Conservation (phyloP, 1,140 invertebrate species). For the Sminthurinus signatus region DNA sequence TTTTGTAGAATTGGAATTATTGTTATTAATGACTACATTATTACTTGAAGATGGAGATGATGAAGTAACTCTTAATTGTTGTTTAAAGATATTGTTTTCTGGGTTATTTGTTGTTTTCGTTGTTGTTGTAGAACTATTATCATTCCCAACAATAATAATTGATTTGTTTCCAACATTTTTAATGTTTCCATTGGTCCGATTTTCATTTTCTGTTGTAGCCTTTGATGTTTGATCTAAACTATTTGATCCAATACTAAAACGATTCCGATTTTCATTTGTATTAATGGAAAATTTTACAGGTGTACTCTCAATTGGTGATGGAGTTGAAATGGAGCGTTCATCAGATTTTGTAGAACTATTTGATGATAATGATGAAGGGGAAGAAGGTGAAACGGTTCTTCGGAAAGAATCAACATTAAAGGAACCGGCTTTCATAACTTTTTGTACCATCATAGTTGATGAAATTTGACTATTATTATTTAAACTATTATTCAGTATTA, state of each 20-base stretch:
- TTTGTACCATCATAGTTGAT: constrained; percentile 30
- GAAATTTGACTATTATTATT: background rate
- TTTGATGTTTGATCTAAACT: too few relatives aligned
- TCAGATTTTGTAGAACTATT: constrained; percentile 10
- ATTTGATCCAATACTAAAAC: too few relatives aligned
- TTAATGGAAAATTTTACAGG: constrained; percentile 23
- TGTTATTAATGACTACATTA: background rate
- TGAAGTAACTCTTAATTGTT: constrained; percentile 24
- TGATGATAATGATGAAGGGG: constrained; percentile 19
- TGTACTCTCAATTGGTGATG: constrained; percentile 21
- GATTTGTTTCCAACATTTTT: constrained; percentile 36
- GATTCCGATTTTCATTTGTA: background rate
- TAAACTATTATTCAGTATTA: background rate
- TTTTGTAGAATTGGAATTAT: background rate
- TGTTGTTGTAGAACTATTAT: background rate
- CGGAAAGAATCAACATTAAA: constrained; percentile 16
- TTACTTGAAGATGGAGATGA: constrained; percentile 3
- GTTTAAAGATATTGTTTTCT: constrained; percentile 13
- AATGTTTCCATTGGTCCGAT: constrained; percentile 15
- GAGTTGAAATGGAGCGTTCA: constrained; percentile 20
- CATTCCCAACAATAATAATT: constrained; percentile 35
- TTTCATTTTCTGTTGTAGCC: too few relatives aligned
- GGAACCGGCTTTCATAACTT: constrained; percentile 21
- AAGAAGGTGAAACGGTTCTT: constrained; percentile 21
- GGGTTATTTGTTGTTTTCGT: background rate